These are phyloP conservation scores for Dione juno DNA, from an alignment of 2,888 invertebrate genomes.

Conservation along the genomic window DNA sequence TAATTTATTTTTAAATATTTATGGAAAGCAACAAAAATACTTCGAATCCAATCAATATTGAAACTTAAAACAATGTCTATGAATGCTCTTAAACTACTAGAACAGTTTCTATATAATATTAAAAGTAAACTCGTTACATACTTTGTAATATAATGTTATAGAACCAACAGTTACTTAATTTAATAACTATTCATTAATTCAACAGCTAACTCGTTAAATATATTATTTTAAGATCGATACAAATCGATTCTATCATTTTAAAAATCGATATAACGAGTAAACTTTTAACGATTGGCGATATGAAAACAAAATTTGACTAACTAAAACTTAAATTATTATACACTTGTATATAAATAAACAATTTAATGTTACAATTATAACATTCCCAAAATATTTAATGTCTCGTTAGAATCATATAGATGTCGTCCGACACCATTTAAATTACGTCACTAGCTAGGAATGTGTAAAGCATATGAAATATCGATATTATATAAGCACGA, in stretches of 20 bases:
- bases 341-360: constrained; percentile 23
- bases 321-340: constrained; percentile 25
- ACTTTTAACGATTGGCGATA: background rate
- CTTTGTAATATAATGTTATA: background rate
- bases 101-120: constrained; percentile 7
- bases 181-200: background rate
- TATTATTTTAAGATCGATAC: background rate
- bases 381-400: constrained; percentile 12
- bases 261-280: constrained; percentile 8
- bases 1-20: too few relatives aligned
- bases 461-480: background rate
- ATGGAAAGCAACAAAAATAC: background rate
- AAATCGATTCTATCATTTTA: background rate
- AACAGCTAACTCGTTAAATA: background rate
- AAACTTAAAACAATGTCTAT: constrained; percentile 13
- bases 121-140: constrained; percentile 4
- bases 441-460: constrained; percentile 28
- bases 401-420: constrained; percentile 9
- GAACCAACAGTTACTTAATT: background rate
- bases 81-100: constrained; percentile 12
- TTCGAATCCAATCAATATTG: background rate
- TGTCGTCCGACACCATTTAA: constrained; percentile 1
- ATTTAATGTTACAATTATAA: constrained; percentile 8
- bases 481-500: background rate
- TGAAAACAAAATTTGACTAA: constrained; percentile 5